Conservation (phyloP, 2,113 vertebrate species). For the Cavia porcellus region DNA sequence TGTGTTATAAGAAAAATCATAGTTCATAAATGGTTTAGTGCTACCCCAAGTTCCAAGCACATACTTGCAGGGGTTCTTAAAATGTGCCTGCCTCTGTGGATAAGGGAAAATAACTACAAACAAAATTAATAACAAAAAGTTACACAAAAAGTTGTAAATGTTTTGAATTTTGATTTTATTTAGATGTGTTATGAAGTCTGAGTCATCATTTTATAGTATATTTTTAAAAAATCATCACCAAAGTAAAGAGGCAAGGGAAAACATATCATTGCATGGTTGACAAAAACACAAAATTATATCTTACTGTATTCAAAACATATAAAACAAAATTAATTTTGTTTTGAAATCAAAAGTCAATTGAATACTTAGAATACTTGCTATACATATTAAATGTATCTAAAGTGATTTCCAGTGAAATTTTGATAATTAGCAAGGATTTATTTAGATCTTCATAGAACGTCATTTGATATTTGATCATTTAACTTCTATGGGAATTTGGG, state of each 20-base stretch:
- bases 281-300: neutral
- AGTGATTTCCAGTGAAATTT: neutral
- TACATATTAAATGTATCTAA: neutral
- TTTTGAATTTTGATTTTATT: neutral
- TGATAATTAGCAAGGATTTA: neutral
- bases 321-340: constrained; percentile 24
- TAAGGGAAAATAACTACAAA: neutral
- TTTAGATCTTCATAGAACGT: constrained; percentile 20
- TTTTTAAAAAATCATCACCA: constrained; percentile 25
- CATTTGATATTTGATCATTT: neutral
- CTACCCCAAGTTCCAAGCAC: neutral
- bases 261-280: neutral
- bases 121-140: neutral
- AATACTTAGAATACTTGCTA: neutral
- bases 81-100: neutral
- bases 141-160: neutral
- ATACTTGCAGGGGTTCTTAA: neutral
- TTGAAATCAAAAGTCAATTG: neutral
- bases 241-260: neutral
- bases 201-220: neutral
- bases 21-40: neutral
- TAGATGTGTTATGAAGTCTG: neutral
- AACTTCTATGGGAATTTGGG: neutral
- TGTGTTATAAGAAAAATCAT: neutral
- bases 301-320: neutral